Base-by-base conservation (phyloP, 1,140 invertebrate species). In the Drosophila subpulchrella region DNA sequence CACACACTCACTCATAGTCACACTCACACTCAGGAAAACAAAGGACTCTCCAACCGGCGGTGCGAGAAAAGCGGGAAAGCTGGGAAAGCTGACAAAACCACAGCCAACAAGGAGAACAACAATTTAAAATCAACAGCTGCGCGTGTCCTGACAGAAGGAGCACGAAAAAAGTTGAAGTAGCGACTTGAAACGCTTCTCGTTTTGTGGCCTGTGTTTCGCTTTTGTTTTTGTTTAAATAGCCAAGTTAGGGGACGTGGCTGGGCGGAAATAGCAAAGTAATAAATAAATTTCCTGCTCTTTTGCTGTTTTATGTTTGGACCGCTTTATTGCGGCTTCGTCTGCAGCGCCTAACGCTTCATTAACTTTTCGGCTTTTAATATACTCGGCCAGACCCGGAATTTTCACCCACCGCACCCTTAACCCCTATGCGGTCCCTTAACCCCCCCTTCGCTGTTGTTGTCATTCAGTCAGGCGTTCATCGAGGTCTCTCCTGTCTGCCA, bases 111-210 rank as follows among this genome's bases (percentile, higher is more conserved):
- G 73, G 41, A 53, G 78, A 63, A 88, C 66, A 70, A 72, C 80
- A 75, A 86, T 82, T 88, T 79, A 79, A 86, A 86, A 83, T 83
- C 83, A 86, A 86, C 82, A 86, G 82, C 82, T 88, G 83, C 75
- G 83, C 78, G 85, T 82, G 73, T 82, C 47, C 60, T 67, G 42
- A 62, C 41, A 65, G 54, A 57, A 70, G 77, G 34, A 53, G 60
- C 36, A 61, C 62, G 74, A 71, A 74, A 59, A 74, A 65, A 51
- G 50, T 70, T 78, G 34, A 54, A 72, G 50, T 57, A 78, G 62
- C 53, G 48, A 62, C 74, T 78, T 62, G 63, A 77, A 71, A 71
- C 46, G 63, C 73, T 76, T 67, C 47, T 39, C 17, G 32, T 46
- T 39, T 51, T 38, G 20, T 39, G 20, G 55, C 59, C 41, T 20